Base-by-base conservation (phyloP, 1,140 invertebrate genomes). In the Melanaphis sacchari region DNA sequence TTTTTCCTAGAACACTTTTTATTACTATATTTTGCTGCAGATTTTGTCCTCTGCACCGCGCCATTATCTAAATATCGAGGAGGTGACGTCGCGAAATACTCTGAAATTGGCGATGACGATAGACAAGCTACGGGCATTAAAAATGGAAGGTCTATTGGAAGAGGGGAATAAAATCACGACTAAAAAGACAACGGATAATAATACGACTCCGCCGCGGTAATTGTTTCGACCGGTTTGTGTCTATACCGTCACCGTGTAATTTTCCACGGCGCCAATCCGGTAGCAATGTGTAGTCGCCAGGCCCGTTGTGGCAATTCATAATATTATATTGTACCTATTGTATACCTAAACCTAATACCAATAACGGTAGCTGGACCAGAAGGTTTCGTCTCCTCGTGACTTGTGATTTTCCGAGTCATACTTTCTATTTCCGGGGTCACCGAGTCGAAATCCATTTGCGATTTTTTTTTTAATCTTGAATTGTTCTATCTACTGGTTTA, bases 201-300 rank as follows among this genome's bases (percentile, higher is more conserved):
- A 82, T 15, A 76, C 59, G 59, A 38, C 89, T 38, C n/a, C 21
- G n/a, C 36, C 38, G 40, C 40, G 90, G 90, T 82, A 46, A 91
- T 91, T 91, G 90, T 76, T 91, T 66, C 40, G 90, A 91, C 59
- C 41, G 66, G 90, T 91, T 91, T 91, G 87, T 26, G 31, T 22
- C n/a, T 26, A 76, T 76, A 76, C 59, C 24, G 43, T 46, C 9
- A 90, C 89, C 22, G 90, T 41, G 54, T 91, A 66, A 90, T 90
- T 36, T 26, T 21, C 89, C 46, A 21, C 26, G 59, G 31, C 36
- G 76, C 76, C 76, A 40, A 84, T 84, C 24, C 40, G 38, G 49
- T 66, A 66, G 49, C 54, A 18, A 15, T 15, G 59, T 15, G 31
- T n/a, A n/a, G 59, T n/a, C 90, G 18, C n/a, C 66, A 31, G 31